phyloP scores from a whole-genome alignment of 2,113 vertebrate genomes.

The Brienomyrus brachyistius region DNA sequence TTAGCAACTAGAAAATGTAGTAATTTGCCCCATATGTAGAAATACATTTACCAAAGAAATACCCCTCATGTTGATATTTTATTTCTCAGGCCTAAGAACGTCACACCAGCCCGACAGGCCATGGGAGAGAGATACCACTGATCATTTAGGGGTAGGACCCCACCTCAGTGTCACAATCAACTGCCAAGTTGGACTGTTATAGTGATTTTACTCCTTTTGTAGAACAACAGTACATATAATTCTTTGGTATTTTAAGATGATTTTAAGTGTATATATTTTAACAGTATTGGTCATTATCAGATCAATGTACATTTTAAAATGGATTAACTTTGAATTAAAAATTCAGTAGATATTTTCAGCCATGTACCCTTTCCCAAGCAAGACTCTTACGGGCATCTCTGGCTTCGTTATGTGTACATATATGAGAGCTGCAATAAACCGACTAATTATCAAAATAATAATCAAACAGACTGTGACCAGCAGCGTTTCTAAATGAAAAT shows the following conservation, averaged over 20 bases:
- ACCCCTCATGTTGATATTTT: not conserved
- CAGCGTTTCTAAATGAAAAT: not conserved
- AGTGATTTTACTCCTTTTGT: not conserved
- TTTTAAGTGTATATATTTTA: not conserved
- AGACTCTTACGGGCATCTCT: not conserved
- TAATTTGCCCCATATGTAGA: not conserved
- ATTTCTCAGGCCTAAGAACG: conserved; percentile 32
- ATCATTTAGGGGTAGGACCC: not conserved
- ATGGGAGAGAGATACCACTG: conserved; percentile 23
- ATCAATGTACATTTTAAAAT: not conserved
- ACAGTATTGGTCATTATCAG: not conserved
- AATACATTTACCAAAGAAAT: not conserved
- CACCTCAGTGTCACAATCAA: not conserved
- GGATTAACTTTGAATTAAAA: not conserved
- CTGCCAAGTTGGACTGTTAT: not conserved
- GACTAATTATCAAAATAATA: not conserved
- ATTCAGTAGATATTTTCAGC: not conserved
- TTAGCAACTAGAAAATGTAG: not conserved
- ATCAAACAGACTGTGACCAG: not conserved
- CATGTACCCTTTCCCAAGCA: not conserved
- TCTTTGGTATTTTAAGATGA: not conserved
- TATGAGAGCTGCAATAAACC: not conserved
- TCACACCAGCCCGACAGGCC: conserved; percentile 15
- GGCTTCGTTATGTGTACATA: not conserved
- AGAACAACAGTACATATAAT: not conserved